phyloP scores from a whole-genome alignment of 2,888 invertebrate species.

The Drosophila flavopinicola region DNA sequence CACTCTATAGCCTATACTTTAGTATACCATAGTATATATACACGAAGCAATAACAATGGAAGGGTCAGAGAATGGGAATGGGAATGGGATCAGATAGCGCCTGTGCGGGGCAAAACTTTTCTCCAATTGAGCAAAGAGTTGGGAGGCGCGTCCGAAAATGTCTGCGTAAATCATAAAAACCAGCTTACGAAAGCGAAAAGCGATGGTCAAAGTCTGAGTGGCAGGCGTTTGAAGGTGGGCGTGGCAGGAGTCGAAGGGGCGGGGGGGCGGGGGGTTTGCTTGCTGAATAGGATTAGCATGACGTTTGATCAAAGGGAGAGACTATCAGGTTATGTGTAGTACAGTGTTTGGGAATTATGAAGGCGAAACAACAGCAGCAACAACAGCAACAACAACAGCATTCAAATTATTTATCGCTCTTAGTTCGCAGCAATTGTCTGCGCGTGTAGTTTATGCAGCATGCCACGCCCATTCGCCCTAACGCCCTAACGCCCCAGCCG shows the following conservation, averaged over 20 bases:
- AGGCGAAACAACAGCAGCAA: constrained; percentile 33
- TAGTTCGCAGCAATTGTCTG: constrained; percentile 64
- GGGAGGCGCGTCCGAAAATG: constrained; percentile 42
- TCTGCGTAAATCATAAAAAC: constrained; percentile 75
- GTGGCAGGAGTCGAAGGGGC: background rate
- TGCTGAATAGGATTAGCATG: constrained; percentile 53
- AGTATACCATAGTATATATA: background rate
- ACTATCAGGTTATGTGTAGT: constrained; percentile 6
- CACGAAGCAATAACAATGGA: constrained; percentile 32
- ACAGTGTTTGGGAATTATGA: constrained; percentile 59
- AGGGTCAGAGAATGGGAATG: constrained; percentile 7
- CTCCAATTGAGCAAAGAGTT: constrained; percentile 60
- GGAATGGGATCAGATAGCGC: too few relatives aligned
- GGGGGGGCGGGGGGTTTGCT: background rate
- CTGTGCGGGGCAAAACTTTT: constrained; percentile 6
- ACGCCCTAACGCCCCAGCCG: too few relatives aligned
- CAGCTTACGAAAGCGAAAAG: constrained; percentile 40
- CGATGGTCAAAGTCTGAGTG: constrained; percentile 44
- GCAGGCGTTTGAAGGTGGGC: constrained; percentile 23
- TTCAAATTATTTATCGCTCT: constrained; percentile 72
- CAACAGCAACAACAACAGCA: constrained; percentile 27
- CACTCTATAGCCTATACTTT: too few relatives aligned
- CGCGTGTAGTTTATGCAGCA: constrained; percentile 66
- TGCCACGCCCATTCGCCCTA: constrained; percentile 30
- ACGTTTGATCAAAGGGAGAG: constrained; percentile 69